phyloP scores from a whole-genome alignment of 2,888 invertebrate species.

The Frankliniella intonsa region DNA sequence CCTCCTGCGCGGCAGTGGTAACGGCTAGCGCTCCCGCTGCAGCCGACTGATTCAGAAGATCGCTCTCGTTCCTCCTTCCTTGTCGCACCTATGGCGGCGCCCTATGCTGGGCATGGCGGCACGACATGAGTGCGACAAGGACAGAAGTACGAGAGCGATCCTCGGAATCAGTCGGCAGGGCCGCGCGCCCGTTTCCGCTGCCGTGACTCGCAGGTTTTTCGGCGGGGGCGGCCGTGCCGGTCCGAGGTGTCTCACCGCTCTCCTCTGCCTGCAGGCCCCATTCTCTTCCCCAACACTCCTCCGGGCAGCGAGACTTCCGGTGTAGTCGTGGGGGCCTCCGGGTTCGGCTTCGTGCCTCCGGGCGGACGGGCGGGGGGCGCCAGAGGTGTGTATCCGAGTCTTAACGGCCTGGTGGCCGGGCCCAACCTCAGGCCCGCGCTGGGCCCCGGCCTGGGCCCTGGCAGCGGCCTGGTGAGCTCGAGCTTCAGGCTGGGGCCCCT shows the following conservation, averaged over 20 bases:
- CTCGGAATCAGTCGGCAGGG: no score
- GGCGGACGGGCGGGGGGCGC: constrained; percentile 17
- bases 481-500: constrained; percentile 15
- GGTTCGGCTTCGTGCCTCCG: constrained; percentile 80
- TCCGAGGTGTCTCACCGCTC: background rate
- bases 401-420: background rate
- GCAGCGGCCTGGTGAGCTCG: background rate
- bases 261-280: constrained; percentile 17
- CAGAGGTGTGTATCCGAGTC: constrained; percentile 14
- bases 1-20: no score
- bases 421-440: background rate
- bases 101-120: no score
- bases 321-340: constrained; percentile 76
- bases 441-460: background rate
- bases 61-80: no score
- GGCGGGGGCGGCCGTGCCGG: background rate
- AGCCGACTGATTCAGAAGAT: no score
- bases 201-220: no score
- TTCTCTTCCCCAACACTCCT: constrained; percentile 12
- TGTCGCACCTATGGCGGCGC: no score
- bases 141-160: no score
- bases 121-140: no score
- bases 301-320: constrained; percentile 63
- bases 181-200: no score
- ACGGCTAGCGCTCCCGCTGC: no score